Base-by-base conservation (phyloP, 2,888 invertebrate genomes). In the Clistopyga incitator region DNA sequence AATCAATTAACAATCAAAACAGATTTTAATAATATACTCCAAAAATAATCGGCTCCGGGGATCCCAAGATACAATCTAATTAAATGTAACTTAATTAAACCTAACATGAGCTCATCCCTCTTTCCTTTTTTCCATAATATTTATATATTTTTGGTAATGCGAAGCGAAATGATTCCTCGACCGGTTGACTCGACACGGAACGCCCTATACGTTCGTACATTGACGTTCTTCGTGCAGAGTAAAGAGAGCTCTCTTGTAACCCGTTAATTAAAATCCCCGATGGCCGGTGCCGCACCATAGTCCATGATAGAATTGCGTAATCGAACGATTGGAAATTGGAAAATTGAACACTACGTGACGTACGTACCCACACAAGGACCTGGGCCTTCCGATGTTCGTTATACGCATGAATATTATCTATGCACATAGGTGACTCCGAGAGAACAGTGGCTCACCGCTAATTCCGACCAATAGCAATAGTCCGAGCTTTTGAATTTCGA, bases 261-360 rank as follows among this genome's bases (percentile, higher is more conserved):
- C 56, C 70, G 80, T 84, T 84, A 84, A 84, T 84, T 84, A 78
- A 75, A 81, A 78, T 81, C 68, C 64, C 67, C 47, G 61, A 52
- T 68, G 47, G 34, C 72, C 42, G 3, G 50, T n/a, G 13, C 38
- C n/a, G 47, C 56, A 29, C 34, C n/a, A 59, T 23, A 25, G 56
- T 25, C 42, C 65, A 42, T 29, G 67, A 56, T 54, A 65, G 81
- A 84, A 81, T 84, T 78, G 84, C 74, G 59, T 81, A 70, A 77
- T 75, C 72, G 72, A 80, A 80, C 56, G 56, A 81, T 84, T 81
- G 80, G 81, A 84, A 84, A 84, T 84, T 84, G 78, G 78, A 84
- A 80, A 80, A 84, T 84, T 80, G 77, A 80, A 84, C n/a, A 84
- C 81, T 74, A 71, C 52, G 72, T 23, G 71, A 67, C 52, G 61